Evolutionary conservation across 2,888 invertebrate species (phyloP), one percentile per base, ranked within the genome.

Genomic region (Plebejus anna): DNA sequence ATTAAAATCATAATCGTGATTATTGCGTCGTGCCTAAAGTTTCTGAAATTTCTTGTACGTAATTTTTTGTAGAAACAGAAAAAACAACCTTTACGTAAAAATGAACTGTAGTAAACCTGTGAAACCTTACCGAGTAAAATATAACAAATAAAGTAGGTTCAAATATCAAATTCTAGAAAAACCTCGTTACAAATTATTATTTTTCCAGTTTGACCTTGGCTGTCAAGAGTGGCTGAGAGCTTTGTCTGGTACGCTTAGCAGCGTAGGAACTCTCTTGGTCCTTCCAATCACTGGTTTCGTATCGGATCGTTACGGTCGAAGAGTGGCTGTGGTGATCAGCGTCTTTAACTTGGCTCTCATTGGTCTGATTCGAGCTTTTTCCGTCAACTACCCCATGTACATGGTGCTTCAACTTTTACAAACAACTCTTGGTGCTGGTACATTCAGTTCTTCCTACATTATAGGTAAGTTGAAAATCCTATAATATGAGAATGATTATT

Each of bases 141-240:
- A 42, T 6, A 42, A 9, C 2, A 42, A 9, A 42, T 38, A 6
- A 38, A 38, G 38, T 38, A 42, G 7, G 2, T 9, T 42, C 22
- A 22, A 22, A 7, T 47, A 47, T 47, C 2, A 47, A 47, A 47
- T 47, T 47, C 6, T 2, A 47, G 9, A 11, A 47, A 47, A 47
- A 9, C 6, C 47, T 11, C 11, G 47, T 47, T 42, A 42, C 42
- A 42, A 2, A n/a, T 22, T 22, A 28, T 13, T 81, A 22, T n/a
- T 55, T 47, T 90, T 90, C 7, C 84, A 96, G 96, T 96, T 95
- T 83, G 90, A 94, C 81, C 86, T 96, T 4, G 95, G 95, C 16
- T 96, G 96, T 80, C 94, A 95, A 77, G 94, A 95, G 79, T 97
- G 96, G 96, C 95, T 96, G 82, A 90, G 96, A 73, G 95, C 96